Base-by-base conservation (phyloP, 2,113 vertebrate species). In the Oryzias melastigma region DNA sequence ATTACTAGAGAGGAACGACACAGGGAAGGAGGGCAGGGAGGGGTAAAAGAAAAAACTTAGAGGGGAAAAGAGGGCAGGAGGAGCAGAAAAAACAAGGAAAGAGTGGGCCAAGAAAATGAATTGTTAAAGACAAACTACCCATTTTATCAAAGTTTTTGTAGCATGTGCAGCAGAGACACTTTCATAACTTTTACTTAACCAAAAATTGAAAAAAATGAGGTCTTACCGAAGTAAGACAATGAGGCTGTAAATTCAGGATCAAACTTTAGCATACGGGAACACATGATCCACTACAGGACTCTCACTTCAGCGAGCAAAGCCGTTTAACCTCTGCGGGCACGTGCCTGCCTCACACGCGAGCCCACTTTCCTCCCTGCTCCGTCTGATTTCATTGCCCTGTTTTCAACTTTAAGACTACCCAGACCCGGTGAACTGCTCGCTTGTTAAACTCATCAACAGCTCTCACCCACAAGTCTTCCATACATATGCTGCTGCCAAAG, bases 1-100 rank as follows among this genome's bases (percentile, higher is more conserved):
- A 86, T 89, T 86, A 86, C 65, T n/a, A 41, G 57, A 35, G 56
- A 71, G 65, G 77, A 58, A 66, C 18, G 52, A 45, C 48, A 41
- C 8, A 18, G 41, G 22, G 45, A 24, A n/a, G 58, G n/a, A 40
- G 51, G 29, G 27, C 14, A 55, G 14, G 16, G 62, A 19, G 19
- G 42, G 46, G 58, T 29, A 47, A 10, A 10, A 22, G 53, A 7
- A 51, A 58, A 41, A 66, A 64, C 24, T 17, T n/a, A 2, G 25
- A 4, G 52, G 29, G 52, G 19, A 50, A 43, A 60, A 20, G 45
- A 60, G 65, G 55, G 20, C 29, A 52, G 55, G 22, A 29, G 52
- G 15, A 16, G 17, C 25, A 48, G 22, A 3, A 19, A 44, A 46
- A 24, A n/a, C n/a, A 25, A 35, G 14, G 14, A 18, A 14, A 46